Percentiles rank a stretch among this genome's conserved stretches.
Evolutionary conservation across 2,888 invertebrate species (phyloP).

Genomic region (Venusia cambrica): DNA sequence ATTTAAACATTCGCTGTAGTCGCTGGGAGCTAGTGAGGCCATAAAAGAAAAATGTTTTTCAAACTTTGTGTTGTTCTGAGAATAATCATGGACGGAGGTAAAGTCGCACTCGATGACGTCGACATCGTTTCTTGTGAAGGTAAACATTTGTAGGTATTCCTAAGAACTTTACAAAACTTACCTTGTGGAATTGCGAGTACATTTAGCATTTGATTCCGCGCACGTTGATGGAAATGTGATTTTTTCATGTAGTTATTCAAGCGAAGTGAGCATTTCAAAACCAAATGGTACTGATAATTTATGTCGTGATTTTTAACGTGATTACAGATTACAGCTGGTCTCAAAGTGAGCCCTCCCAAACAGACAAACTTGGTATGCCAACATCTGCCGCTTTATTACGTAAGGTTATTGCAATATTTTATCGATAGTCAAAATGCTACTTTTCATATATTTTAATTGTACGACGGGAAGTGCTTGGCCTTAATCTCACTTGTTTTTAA

Average conservation of each 20-base stretch:
- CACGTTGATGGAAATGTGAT: conserved; percentile 2
- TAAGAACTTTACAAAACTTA: conserved; percentile 3
- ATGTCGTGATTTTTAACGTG: conserved; percentile 27
- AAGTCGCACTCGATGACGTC: conserved; percentile 31
- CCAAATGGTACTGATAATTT: conserved; percentile 28
- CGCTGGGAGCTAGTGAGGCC: no score
- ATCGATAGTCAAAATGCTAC: no score
- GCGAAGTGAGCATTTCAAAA: no score
- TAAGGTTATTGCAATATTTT: no score
- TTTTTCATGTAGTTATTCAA: not conserved
- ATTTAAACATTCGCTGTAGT: no score
- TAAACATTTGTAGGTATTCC: conserved; percentile 41
- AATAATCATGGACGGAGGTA: conserved; percentile 39
- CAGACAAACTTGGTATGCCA: no score
- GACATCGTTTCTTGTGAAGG: conserved; percentile 33
- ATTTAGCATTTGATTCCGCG: not conserved
- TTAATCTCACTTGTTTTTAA: no score
- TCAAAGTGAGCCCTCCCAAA: conserved; percentile 16
- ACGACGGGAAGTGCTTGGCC: no score
- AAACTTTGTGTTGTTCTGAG: conserved; percentile 41
- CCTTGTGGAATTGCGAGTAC: not conserved
- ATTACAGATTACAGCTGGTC: conserved; percentile 23
- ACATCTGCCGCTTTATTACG: no score
- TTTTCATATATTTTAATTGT: no score
- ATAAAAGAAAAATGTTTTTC: conserved; percentile 34